These are phyloP conservation scores for Cephus runcator DNA, from an alignment of 2,888 invertebrate genomes.

Conservation along the genomic window DNA sequence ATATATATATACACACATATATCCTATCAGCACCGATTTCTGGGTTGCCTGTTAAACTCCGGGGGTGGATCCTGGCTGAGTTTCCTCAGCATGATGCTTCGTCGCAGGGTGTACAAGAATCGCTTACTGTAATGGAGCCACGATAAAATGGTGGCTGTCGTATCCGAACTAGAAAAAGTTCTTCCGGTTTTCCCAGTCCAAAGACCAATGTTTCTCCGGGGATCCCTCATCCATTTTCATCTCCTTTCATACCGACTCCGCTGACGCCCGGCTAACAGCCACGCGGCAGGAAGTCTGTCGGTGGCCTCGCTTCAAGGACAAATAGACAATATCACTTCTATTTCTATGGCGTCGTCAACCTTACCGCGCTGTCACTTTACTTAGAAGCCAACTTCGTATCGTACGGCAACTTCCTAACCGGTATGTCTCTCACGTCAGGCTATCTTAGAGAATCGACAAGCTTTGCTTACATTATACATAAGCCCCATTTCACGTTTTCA, in stretches of 20 bases:
- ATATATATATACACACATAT: background rate
- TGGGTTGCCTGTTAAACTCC: background rate
- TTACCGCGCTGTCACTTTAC: background rate
- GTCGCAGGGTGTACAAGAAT: constrained; percentile 7
- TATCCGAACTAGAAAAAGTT: background rate
- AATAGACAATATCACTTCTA: background rate
- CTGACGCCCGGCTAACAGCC: background rate
- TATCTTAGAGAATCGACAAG: background rate
- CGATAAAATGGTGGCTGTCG: background rate
- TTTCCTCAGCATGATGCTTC: background rate
- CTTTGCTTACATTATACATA: background rate
- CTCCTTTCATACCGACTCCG: background rate
- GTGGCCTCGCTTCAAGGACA: background rate
- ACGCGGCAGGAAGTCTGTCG: background rate
- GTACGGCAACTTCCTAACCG: background rate
- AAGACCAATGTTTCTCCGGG: background rate
- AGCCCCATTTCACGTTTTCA: background rate
- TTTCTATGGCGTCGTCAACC: background rate
- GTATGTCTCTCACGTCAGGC: background rate
- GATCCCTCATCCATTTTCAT: background rate
- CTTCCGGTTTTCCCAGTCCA: background rate
- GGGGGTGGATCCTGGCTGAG: background rate
- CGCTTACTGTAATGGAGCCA: constrained; percentile 18
- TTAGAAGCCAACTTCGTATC: background rate
- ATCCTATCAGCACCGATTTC: background rate